These are phyloP conservation scores for Acinonyx jubatus DNA, from an alignment of 2,113 vertebrate species.

Conservation along the genomic window DNA sequence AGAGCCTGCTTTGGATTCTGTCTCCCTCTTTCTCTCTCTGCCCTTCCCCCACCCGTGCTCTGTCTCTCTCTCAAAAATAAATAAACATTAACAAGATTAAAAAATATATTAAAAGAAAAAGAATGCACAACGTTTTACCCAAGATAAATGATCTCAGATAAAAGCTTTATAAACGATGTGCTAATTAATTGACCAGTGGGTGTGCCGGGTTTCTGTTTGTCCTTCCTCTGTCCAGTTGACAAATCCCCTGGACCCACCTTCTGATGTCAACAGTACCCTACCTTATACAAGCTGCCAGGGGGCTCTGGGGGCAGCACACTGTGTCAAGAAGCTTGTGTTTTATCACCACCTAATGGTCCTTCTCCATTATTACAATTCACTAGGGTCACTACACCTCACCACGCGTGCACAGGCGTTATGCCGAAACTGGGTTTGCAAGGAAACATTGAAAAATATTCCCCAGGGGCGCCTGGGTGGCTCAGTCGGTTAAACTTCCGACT, in stretches of 20 bases:
- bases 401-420: no score
- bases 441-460: background rate
- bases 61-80: no score
- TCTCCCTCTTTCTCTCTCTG: no score
- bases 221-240: background rate
- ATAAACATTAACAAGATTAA: no score
- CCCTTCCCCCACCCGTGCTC: no score
- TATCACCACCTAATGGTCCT: slow-evolving; percentile 10
- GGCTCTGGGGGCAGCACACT: accelerated
- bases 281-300: accelerated
- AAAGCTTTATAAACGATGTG: background rate
- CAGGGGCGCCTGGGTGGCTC: background rate
- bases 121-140: background rate
- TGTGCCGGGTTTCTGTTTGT: background rate
- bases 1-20: no score
- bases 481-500: no score
- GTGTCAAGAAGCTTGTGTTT: background rate
- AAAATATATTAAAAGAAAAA: background rate
- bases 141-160: background rate
- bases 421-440: background rate
- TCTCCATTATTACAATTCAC: background rate
- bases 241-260: background rate
- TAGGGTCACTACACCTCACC: accelerated
- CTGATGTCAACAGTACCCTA: background rate
- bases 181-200: background rate